Evolutionary conservation across 2,113 vertebrate species (phyloP), one percentile per base, ranked within the genome.

Genomic region (Cryptomyrus ogoouensis): DNA sequence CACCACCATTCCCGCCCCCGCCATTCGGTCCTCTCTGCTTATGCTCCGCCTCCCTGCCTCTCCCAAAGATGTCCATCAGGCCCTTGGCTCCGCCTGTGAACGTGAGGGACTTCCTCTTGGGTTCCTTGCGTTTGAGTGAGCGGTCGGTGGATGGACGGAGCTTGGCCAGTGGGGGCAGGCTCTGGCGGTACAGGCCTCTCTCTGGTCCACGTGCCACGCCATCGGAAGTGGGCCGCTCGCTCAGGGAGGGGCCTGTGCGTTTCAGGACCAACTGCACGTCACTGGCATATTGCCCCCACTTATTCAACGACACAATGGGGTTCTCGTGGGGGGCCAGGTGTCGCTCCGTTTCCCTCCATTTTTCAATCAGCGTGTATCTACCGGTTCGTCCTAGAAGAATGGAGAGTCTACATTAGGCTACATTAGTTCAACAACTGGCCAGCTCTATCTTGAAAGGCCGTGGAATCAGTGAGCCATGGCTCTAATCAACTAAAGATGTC

Each of bases 251-350:
- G 83, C 98, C 98, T 0, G 98, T 99, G 39, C 98, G 97, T 1
- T 97, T 96, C 87, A 99, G 95, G 90, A 99, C 97, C 0, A 99
- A 95, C 95, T 99, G 98, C 5, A 99, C 98, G 1, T 99, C 98
- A 13, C 98, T 97, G 0, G 98, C 98, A 52, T 99, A 99, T 92
- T 99, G 98, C 0, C 98, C 98, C 98, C 98, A 99, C 88, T 98
- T 99, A 94, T 98, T 99, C 56, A 99, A 94, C 27, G 98, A 99
- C 49, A 97, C 97, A 83, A 99, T 96, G 0, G 98, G 98, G 89
- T 98, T 99, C 90, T 99, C 98, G 1, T 98, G 97, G 5, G 98
- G 98, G 3, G 97, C 97, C 15, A 99, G 92, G 91, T 98, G 98
- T 83, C 98, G 95, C 93, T 99, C 98, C 0, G 97, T 97, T 91